Conservation (phyloP, 2,113 vertebrate genomes). For the Paralichthys olivaceus region DNA sequence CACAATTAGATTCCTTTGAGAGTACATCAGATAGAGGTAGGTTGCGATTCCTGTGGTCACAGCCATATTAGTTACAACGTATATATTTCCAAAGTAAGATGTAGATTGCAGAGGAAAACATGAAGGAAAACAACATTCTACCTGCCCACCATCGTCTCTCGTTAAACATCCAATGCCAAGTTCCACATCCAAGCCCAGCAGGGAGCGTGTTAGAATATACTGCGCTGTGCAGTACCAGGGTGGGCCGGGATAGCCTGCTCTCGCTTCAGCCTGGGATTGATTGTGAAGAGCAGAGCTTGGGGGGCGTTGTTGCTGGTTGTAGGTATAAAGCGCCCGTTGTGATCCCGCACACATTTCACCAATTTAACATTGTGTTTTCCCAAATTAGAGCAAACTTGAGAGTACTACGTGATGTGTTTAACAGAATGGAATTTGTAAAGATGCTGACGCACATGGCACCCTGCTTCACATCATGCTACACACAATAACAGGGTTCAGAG, state of each 20-base stretch:
- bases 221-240: constrained; percentile 59
- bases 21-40: constrained; percentile 25
- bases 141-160: constrained; percentile 65
- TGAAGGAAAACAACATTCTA: constrained; percentile 68
- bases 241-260: constrained; percentile 63
- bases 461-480: constrained; percentile 38
- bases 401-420: constrained; percentile 39
- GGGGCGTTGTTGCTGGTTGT: constrained; percentile 37
- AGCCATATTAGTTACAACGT: constrained; percentile 55
- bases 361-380: constrained; percentile 48
- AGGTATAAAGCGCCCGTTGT: constrained; percentile 39
- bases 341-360: constrained; percentile 48
- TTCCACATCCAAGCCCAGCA: constrained; percentile 65
- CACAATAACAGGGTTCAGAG: constrained; percentile 15
- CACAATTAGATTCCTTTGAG: background rate
- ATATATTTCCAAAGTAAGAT: constrained; percentile 47
- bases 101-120: constrained; percentile 58
- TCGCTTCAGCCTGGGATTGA: constrained; percentile 58
- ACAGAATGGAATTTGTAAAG: constrained; percentile 42
- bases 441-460: constrained; percentile 39
- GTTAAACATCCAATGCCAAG: constrained; percentile 74
- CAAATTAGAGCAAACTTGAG: constrained; percentile 12
- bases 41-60: constrained; percentile 25
- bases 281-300: constrained; percentile 38
- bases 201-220: constrained; percentile 66